Evolutionary conservation across 2,888 invertebrate genomes (phyloP), one percentile per base, ranked within the genome.

Genomic region (Celastrina argiolus): DNA sequence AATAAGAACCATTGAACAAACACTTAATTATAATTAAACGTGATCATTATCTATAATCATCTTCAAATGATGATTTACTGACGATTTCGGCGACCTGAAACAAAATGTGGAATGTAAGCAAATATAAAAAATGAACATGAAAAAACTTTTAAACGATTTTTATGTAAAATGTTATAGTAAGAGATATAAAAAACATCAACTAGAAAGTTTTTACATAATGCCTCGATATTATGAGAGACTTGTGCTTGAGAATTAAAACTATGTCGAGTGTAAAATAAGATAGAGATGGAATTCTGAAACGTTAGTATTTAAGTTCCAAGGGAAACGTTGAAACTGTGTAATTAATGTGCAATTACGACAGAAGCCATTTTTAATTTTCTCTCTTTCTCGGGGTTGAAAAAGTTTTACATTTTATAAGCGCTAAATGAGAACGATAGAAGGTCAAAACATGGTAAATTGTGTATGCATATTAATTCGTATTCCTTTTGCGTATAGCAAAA

Each of bases 11-110:
- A 80, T 80, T 78, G 78, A 84, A 82, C 79, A 72, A 82, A 79
- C 77, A 78, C 72, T 75, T 69, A 74, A 72, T 75, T 75, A 76
- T 76, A 76, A 79, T 76, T 67, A 77, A 78, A 80, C 78, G 71
- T 61, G 61, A 64, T 72, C 74, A 73, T 73, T 73, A 71, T 79
- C 76, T 82, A 56, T 58, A 81, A 79, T 73, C 75, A 76, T 74
- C 68, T 74, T 75, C 68, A 71, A 67, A 64, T 70, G 64, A 70
- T 66, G 61, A 69, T 74, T 85, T 88, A 91, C 81, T 90, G 90
- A 76, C 89, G 90, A 86, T 85, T 89, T 75, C 90, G 79, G 84
- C 90, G 90, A 81, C 88, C 90, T 91, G 88, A 0, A 80, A 83
- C 34, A 75, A 74, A 74, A 70, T 64, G 31, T 14, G 16, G 34